Conservation (phyloP, 92 coral and sea anemone species). For the Zoanthus sociatus region DNA sequence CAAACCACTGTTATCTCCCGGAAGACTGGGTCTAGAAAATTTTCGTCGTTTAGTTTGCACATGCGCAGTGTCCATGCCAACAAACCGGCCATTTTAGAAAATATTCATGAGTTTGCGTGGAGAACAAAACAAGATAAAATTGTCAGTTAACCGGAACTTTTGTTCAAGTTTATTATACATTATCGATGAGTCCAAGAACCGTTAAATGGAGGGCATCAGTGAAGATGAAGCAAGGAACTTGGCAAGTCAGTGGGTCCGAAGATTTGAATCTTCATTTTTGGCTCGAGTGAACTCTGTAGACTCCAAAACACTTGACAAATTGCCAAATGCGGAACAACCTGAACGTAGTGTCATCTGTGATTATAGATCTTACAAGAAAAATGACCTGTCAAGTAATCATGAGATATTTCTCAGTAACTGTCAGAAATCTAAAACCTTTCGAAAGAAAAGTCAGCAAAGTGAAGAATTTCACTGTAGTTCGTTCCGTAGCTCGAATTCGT, state of each 20-base stretch:
- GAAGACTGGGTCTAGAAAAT: too few relatives aligned
- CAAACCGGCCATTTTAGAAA: conserved; percentile 4
- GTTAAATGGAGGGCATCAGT: conserved; percentile 75
- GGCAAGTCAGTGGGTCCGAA: conserved; percentile 83
- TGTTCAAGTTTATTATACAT: neutral
- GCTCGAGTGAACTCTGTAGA: conserved; percentile 50
- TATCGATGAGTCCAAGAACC: conserved; percentile 60
- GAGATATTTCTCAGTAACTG: conserved; percentile 11
- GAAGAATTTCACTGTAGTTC: neutral
- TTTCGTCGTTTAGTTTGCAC: neutral
- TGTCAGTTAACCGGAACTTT: neutral
- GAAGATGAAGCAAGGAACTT: conserved; percentile 77
- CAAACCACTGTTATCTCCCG: too few relatives aligned
- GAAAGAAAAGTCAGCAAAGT: neutral
- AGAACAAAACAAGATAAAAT: conserved; percentile 10
- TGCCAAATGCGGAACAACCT: conserved; percentile 38
- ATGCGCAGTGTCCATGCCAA: conserved; percentile 55
- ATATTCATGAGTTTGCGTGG: neutral
- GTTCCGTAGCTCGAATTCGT: neutral
- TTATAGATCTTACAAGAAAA: conserved; percentile 33
- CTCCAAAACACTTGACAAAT: conserved; percentile 44
- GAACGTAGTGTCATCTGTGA: conserved; percentile 49
- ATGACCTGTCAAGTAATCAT: conserved; percentile 6
- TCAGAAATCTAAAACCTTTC: neutral
- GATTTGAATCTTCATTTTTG: conserved; percentile 63